Percentiles rank a stretch among this genome's conserved stretches.
phyloP scores from a whole-genome alignment of 2,797 vertebrate genomes.

The Falco novaeseelandiae region DNA sequence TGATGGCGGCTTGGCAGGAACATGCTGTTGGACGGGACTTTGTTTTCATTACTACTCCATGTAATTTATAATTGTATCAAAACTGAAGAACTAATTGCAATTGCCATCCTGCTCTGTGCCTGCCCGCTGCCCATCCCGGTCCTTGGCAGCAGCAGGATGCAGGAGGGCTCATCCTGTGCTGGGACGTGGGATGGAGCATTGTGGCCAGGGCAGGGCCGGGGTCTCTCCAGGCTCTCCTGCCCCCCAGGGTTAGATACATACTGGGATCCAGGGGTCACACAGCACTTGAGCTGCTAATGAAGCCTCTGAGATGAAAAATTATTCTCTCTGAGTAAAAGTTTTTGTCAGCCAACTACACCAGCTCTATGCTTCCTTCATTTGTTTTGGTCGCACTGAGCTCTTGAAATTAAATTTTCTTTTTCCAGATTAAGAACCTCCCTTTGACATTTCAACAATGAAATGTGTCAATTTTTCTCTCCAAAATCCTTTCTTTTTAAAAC shows the following conservation, averaged over 20 bases:
- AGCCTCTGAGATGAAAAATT: background rate
- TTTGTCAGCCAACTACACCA: background rate
- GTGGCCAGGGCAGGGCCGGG: fast-evolving
- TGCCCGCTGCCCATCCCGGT: fast-evolving
- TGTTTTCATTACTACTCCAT: conserved; percentile 1
- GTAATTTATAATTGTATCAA: background rate
- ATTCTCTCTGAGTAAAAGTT: background rate
- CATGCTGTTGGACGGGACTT: background rate
- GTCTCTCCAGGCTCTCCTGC: background rate
- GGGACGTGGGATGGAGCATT: background rate
- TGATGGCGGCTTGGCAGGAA: background rate
- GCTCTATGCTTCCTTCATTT: background rate
- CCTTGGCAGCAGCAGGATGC: fast-evolving
- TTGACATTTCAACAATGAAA: conserved; percentile 18
- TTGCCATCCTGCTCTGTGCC: background rate
- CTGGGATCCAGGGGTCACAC: fast-evolving
- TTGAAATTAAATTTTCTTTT: conserved; percentile 27
- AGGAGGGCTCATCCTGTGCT: background rate
- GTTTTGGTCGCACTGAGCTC: background rate
- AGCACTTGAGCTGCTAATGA: background rate
- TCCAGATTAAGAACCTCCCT: background rate
- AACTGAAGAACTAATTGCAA: background rate
- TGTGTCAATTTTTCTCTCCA: background rate
- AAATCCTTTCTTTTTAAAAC: background rate
- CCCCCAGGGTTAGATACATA: fast-evolving